A percentile compares a stretch with the other conserved stretches of the same genome.
Evolutionary conservation across 2,113 vertebrate species (phyloP).

Genomic region (Notarius lentiginosus): DNA sequence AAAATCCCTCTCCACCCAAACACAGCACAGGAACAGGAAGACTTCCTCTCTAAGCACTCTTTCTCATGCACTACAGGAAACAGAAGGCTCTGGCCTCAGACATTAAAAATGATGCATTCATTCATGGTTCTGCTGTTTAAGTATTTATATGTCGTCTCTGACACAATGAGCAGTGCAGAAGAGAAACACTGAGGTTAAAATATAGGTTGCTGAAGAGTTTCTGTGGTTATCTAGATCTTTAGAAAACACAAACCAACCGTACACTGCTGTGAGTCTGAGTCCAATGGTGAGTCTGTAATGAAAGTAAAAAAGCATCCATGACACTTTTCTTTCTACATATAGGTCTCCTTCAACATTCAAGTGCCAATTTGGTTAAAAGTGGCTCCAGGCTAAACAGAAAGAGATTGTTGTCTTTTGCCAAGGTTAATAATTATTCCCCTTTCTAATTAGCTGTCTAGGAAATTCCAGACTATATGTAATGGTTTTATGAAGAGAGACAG

Average conservation of each 20-base stretch:
- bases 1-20: conserved; percentile 43
- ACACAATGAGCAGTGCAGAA: background rate
- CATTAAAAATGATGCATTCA: background rate
- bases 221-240: background rate
- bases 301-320: background rate
- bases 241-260: background rate
- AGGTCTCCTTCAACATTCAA: conserved; percentile 20
- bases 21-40: conserved; percentile 43
- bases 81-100: conserved; percentile 27
- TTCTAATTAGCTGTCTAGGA: conserved; percentile 65
- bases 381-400: conserved; percentile 42
- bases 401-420: conserved; percentile 57
- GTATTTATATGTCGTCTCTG: background rate
- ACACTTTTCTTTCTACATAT: conserved; percentile 6
- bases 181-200: background rate
- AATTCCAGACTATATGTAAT: conserved; percentile 18
- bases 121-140: conserved; percentile 13
- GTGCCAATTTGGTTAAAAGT: conserved; percentile 20
- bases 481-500: background rate
- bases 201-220: background rate
- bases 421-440: conserved; percentile 66
- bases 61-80: conserved; percentile 41
- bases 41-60: conserved; percentile 41
- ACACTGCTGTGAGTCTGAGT: background rate
- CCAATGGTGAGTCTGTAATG: background rate